Evolutionary conservation across 2,797 vertebrate genomes (phyloP), one percentile per base, ranked within the genome.

Genomic region (Gymnodraco acuticeps): DNA sequence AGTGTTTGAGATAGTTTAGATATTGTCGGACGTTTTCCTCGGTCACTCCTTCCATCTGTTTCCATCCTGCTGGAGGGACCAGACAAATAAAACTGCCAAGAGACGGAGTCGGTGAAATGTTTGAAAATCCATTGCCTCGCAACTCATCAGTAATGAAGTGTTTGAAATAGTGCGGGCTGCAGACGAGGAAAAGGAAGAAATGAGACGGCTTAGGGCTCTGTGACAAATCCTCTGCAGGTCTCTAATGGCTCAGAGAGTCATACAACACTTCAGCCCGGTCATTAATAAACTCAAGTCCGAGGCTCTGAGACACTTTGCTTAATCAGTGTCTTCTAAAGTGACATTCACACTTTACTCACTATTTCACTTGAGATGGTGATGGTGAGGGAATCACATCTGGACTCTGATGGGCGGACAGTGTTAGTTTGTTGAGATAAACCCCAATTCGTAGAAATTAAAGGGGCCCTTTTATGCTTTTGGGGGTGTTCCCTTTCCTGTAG

Each of bases 141-240:
- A 92, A 91, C 83, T 94, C 92, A 92, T 94, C 89, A 85, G 83
- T 91, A 91, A 93, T 81, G 87, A 86, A 67, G 83, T 94, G 93
- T 94, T 92, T 93, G 90, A 91, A 90, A 90, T 61, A 0, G 61
- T 63, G 55, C 2, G 13, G 73, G 55, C 20, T 42, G 64, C 41
- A 27, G 73, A 38, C 8, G 75, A 19, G 41, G 60, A 63, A 63
- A 55, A 69, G 54, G 70, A 23, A 68, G 73, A 50, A 46, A 48
- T 31, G 64, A 73, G 80, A 55, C 16, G 8, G 56, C 55, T 68
- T 60, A 10, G 42, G 61, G 63, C 70, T 58, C 67, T 31, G 75
- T 84, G 85, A 81, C 76, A 71, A 83, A 87, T 89, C 72, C 70
- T 59, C 75, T 56, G 62, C 76, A 71, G 66, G 61, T 72, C 66